Evolutionary conservation across 2,888 invertebrate species (phyloP).

Genomic region (Tipula helvola): DNA sequence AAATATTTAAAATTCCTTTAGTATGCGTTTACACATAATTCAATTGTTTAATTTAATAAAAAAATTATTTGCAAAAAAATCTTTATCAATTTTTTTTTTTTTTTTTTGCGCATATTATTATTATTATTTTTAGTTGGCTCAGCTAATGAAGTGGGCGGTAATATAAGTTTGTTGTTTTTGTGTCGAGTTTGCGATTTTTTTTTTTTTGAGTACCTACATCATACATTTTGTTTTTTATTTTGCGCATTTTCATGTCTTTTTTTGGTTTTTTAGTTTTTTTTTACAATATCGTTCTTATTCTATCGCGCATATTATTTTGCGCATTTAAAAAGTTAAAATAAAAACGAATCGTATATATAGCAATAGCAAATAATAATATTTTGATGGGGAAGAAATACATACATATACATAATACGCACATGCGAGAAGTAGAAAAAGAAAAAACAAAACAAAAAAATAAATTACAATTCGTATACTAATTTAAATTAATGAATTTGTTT

Average conservation of each 20-base stretch:
- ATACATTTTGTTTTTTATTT: not conserved
- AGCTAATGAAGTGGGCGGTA: constrained; percentile 9
- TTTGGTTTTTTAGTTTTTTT: not conserved
- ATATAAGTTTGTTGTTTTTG: not conserved
- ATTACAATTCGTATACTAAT: not conserved
- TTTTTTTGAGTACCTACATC: not conserved
- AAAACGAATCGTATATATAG: not conserved
- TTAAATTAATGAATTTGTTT: not conserved
- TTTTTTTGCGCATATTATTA: not conserved
- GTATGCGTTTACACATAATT: not conserved
- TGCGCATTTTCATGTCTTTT: not conserved
- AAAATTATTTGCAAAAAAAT: not conserved
- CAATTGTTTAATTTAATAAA: not conserved
- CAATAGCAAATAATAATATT: not conserved
- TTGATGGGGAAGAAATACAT: not conserved
- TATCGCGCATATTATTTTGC: not conserved
- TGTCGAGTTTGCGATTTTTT: not conserved
- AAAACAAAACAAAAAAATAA: not conserved
- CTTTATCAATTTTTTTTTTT: not conserved
- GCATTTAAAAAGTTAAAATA: not conserved
- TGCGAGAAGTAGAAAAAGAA: not conserved
- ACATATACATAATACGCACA: not conserved
- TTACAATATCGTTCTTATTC: not conserved
- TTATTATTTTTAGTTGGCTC: constrained; percentile 8
- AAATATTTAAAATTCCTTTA: not conserved